Evolutionary conservation across 2,888 invertebrate species (phyloP).

Genomic region (Drosophila kokeensis): DNA sequence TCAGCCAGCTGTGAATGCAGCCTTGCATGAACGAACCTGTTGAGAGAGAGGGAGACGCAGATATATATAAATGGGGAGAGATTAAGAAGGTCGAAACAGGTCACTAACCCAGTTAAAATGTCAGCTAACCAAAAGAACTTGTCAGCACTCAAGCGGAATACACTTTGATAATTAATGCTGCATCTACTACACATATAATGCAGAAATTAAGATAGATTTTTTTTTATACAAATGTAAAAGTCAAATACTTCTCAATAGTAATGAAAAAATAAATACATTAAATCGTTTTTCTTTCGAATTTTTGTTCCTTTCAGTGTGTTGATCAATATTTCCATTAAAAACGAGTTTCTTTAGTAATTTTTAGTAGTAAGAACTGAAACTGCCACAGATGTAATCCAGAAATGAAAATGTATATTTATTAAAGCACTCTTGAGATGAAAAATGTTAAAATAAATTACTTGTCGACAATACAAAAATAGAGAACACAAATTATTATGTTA

Average conservation of each 20-base stretch:
- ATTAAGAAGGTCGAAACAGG: constrained; percentile 1
- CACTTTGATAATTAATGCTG: background rate
- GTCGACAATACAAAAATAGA: background rate
- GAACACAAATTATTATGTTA: background rate
- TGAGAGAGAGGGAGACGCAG: background rate
- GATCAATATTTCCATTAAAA: too few species aligned
- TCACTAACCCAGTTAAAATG: constrained; percentile 8
- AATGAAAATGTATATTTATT: background rate
- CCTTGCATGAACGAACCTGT: constrained; percentile 34
- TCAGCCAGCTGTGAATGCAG: constrained; percentile 19
- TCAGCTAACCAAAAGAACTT: background rate
- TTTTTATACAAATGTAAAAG: background rate
- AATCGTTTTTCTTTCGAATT: background rate
- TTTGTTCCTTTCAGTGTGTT: background rate
- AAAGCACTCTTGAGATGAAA: background rate
- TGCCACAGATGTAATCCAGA: background rate
- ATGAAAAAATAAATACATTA: background rate
- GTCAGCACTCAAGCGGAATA: background rate
- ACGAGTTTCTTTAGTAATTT: too few species aligned
- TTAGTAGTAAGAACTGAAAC: too few species aligned
- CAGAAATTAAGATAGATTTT: background rate
- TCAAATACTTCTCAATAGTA: background rate
- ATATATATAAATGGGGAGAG: background rate
- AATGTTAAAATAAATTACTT: background rate
- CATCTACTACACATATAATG: background rate